Evolutionary conservation across 2,797 vertebrate species (phyloP).

Genomic region (Avahi laniger): DNA sequence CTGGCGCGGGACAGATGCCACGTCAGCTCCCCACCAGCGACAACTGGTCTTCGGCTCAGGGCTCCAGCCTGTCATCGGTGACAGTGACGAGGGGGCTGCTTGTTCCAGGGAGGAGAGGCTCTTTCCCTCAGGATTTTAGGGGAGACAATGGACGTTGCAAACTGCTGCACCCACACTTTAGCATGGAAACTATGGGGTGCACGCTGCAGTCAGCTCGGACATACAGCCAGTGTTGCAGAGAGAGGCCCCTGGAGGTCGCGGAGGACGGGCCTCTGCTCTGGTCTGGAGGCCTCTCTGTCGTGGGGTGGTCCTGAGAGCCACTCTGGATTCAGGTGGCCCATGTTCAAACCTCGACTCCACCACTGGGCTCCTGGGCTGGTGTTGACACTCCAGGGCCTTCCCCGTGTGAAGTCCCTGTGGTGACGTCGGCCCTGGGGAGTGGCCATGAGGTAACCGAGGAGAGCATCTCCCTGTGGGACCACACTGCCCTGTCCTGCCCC

Average conservation of each 20-base stretch:
- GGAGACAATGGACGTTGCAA: too few relatives aligned
- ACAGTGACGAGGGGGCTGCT: not conserved
- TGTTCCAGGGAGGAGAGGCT: rapidly evolving
- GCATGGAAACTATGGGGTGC: not conserved
- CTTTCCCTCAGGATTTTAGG: too few relatives aligned
- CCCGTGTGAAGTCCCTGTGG: rapidly evolving
- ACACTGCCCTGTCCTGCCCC: rapidly evolving
- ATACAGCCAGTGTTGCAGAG: rapidly evolving
- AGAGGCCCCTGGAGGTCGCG: rapidly evolving
- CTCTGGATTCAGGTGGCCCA: not conserved
- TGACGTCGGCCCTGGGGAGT: rapidly evolving
- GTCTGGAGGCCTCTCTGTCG: rapidly evolving
- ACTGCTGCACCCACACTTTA: rapidly evolving
- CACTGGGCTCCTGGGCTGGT: rapidly evolving
- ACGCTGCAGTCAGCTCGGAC: rapidly evolving
- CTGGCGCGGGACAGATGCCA: rapidly evolving
- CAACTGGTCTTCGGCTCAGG: rapidly evolving
- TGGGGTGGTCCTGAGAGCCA: not conserved
- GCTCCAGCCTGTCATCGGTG: rapidly evolving
- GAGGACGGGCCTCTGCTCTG: not conserved
- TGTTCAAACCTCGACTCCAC: not conserved
- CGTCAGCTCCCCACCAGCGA: rapidly evolving
- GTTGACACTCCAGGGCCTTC: not conserved
- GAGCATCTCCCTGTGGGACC: too few relatives aligned
- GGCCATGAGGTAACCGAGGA: rapidly evolving